phyloP scores from a whole-genome alignment of 1,140 invertebrate genomes.

The Coenobita brevimanus region DNA sequence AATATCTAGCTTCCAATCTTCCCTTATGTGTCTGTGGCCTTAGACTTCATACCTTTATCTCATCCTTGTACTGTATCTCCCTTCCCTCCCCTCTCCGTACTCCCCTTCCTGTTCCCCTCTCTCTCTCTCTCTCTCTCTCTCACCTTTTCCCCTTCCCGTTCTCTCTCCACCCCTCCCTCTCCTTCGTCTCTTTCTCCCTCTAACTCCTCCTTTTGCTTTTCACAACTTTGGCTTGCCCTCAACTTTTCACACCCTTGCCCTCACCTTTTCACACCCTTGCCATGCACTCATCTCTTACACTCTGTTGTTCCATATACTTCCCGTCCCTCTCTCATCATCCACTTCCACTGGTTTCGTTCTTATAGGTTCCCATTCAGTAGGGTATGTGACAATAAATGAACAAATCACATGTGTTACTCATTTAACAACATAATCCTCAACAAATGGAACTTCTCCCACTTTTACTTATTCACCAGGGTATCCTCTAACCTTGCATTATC shows the following conservation, averaged over 20 bases:
- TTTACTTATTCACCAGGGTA: too few species aligned
- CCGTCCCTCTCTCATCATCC: too few species aligned
- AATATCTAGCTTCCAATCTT: not conserved
- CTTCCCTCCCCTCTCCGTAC: not conserved
- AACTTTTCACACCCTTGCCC: not conserved
- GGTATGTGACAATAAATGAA: too few species aligned
- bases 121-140: slow-evolving; percentile 14
- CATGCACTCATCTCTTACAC: too few species aligned
- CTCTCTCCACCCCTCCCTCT: slow-evolving; percentile 18
- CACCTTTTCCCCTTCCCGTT: slow-evolving; percentile 11
- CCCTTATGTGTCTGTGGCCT: not conserved
- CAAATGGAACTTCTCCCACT: too few species aligned
- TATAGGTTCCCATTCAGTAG: too few species aligned
- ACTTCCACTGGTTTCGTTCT: too few species aligned
- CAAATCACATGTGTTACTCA: too few species aligned
- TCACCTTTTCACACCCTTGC: not conserved
- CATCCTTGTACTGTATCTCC: not conserved
- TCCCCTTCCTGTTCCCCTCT: not conserved
- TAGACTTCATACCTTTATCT: not conserved
- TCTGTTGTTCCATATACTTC: too few species aligned
- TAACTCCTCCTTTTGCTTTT: not conserved
- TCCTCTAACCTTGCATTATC: too few species aligned
- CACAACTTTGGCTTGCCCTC: too few species aligned
- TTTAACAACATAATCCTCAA: too few species aligned
- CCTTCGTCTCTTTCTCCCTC: not conserved